Base-by-base conservation (phyloP, 2,888 invertebrate species). In the Spilosoma lubricipeda region DNA sequence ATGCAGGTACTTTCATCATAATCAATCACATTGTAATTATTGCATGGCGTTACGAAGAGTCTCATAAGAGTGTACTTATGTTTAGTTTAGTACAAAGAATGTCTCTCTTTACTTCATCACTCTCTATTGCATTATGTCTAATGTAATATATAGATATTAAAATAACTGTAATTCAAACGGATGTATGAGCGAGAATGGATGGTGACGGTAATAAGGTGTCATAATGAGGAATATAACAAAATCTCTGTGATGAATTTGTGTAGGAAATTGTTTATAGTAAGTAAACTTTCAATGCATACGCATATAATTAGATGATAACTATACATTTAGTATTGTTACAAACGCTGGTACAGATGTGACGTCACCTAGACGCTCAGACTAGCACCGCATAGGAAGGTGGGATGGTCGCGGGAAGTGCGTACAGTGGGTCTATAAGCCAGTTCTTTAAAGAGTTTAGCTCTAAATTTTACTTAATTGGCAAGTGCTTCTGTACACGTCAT, bases 101-200 rank as follows among this genome's bases (percentile, higher is more conserved):
- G 94, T 95, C 95, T 95, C 95, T 95, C 95, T 95, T 92, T 90
- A 92, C 91, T 92, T 93, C 90, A 92, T 92, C 92, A 94, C 95
- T 95, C 95, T 95, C 95, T 95, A 94, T 90, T 93, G 92, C 94
- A 93, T 92, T 87, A 87, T 91, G 89, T 90, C 88, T 89, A 86
- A 85, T 81, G 87, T 90, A 89, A 89, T 90, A 86, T 91, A 84
- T 93, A 92, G 91, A 90, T 90, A 91, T 86, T 88, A 91, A 90
- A 90, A 90, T 90, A 89, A 90, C 89, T 91, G 85, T 85, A 88
- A 89, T 90, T 88, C 83, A 88, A 75, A 83, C 89, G 87, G 84
- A 89, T 91, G 92, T 89, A 85, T 88, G 93, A 87, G 91, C 82
- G 89, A 87, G 93, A 89, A 88, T 92, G 94, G 83, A 93, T 87